Base-by-base conservation (phyloP, 2,797 vertebrate species). In the Oreonectes daqikongensis region DNA sequence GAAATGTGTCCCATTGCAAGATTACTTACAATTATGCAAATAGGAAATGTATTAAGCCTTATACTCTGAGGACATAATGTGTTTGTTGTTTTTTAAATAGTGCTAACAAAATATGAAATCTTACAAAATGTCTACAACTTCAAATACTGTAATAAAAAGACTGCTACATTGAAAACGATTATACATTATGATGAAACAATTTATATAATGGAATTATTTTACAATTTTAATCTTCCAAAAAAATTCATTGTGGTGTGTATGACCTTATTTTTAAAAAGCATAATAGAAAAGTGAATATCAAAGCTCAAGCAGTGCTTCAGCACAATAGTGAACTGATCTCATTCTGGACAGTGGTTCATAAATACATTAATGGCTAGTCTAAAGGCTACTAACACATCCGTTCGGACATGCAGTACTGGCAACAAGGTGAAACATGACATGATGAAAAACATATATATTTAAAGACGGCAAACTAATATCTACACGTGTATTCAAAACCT, bases 71-170 rank as follows among this genome's bases (percentile, higher is more conserved):
- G n/a, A n/a, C n/a, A n/a, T n/a, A n/a, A n/a, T 32, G 32, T 1
- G 8, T 9, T 35, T 35, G 32, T 30, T 26, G 6, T 10, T 57
- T 6, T 24, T 14, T 24, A 26, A 57, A 57, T 24, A 28, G 12
- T 17, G 53, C 53, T 57, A 22, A 28, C 22, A 15, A 17, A 28
- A 28, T 4, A 24, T 24, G 20, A 26, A 57, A 57, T 57, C 7
- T 26, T 26, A 57, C 53, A 57, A 14, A 30, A 57, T 26, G 53
- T 57, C 28, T 30, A 59, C 55, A 59, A 30, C 55, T 59, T 59
- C 26, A 59, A 55, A 55, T 55, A 55, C 2, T 24, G 22, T 55
- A 26, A 12, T 55, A 24, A 26, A 55, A 59, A 8, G 1, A 17
- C 15, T 14, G 12, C 53, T 26, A 26, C 15, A 28, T 57, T 28